Evolutionary conservation across 2,113 vertebrate genomes (phyloP), one percentile per base, ranked within the genome.

Genomic region (Vanacampus margaritifer): DNA sequence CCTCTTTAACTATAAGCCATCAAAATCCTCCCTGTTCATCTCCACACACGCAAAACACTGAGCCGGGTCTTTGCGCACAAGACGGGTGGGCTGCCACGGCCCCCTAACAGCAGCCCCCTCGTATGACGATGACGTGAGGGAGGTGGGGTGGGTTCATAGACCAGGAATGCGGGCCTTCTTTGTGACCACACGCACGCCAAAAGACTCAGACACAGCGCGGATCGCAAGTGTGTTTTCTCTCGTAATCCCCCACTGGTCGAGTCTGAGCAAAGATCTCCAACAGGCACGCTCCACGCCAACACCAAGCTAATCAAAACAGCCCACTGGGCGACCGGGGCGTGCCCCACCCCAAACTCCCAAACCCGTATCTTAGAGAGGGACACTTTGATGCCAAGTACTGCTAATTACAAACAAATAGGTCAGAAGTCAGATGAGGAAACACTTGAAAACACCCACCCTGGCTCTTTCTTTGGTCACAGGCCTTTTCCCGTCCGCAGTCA

Each of bases 221-320:
- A 86, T 88, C 86, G 80, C 71, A 61, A 65, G 76, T 75, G 69
- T 84, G 82, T 89, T 91, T 89, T 87, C 80, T 56, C 73, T 83
- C 59, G n/a, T 61, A 61, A 61, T 61, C 36, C 84, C 54, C 0
- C 35, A 82, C 50, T 0, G 73, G 75, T 85, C 84, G 74, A 81
- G 81, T 74, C 86, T 89, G 83, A 82, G 78, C 78, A 89, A 91
- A 90, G 74, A 90, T 69, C 79, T 76, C 79, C 71, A 21, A 37
- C 74, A 81, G 82, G 79, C 86, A 84, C 75, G 56, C 76, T 79
- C 79, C 79, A 24, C 65, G 62, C 67, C 48, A 58, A 58, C 35
- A 5, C 58, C 58, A 24, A 24, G 21, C 35, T 57, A 65, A 85
- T 80, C 76, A 83, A 85, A 80, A 84, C 76, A 80, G 65, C 75